Percentiles rank a stretch among this genome's conserved stretches.
Evolutionary conservation across 2,797 vertebrate genomes (phyloP).

Genomic region (Babyrousa celebensis): DNA sequence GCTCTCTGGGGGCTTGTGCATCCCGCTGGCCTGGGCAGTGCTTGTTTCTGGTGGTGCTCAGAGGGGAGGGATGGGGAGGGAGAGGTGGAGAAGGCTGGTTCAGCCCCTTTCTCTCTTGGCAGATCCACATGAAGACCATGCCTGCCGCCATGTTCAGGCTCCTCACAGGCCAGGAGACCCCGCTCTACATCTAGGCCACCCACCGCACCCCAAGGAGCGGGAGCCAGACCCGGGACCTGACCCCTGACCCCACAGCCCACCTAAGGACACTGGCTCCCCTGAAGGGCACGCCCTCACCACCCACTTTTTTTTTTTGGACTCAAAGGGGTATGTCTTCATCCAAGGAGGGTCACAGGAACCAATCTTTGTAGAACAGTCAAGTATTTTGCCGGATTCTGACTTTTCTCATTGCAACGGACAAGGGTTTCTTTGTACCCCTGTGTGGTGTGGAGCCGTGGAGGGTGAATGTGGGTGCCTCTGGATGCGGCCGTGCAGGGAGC

Average conservation of each 20-base stretch:
- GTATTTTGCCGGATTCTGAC: constrained; percentile 88
- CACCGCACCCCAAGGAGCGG: constrained; percentile 74
- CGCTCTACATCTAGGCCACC: constrained; percentile 96
- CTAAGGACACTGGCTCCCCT: constrained; percentile 79
- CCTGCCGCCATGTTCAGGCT: constrained; percentile 99
- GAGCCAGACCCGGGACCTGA: constrained; percentile 82
- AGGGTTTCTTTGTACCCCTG: constrained; percentile 91
- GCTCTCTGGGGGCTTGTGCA: neutral
- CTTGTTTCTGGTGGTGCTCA: too few relatives aligned
- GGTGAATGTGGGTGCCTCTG: constrained; percentile 85
- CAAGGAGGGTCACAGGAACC: constrained; percentile 86
- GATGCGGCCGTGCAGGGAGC: constrained; percentile 63
- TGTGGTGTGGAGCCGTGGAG: constrained; percentile 88
- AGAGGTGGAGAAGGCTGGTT: neutral
- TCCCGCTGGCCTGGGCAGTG: neutral
- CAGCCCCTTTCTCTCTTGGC: constrained; percentile 79
- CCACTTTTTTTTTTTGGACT: constrained; percentile 83
- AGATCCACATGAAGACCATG: constrained; percentile 99
- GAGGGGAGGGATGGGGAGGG: neutral
- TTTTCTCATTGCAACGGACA: constrained; percentile 83
- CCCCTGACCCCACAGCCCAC: constrained; percentile 20
- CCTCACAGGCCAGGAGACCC: constrained; percentile 98
- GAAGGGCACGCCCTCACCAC: constrained; percentile 78
- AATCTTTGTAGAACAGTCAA: constrained; percentile 86
- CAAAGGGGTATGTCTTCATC: constrained; percentile 85